These are phyloP conservation scores for Brachypteracias leptosomus DNA, from an alignment of 2,113 vertebrate genomes.

Conservation along the genomic window DNA sequence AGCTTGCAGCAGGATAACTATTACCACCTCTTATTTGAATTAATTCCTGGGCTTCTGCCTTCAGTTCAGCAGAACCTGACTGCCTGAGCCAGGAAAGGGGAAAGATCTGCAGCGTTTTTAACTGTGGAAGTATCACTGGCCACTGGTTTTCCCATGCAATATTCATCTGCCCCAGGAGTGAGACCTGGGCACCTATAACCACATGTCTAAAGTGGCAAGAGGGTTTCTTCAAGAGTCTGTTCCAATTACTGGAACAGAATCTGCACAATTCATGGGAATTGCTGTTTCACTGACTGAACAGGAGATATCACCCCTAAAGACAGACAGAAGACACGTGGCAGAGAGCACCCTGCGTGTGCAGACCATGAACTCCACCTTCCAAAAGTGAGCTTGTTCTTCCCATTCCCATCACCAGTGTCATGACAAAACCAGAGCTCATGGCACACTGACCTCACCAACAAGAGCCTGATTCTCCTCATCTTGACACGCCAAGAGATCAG, in stretches of 20 bases:
- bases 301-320: not conserved
- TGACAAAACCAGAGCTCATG: not conserved
- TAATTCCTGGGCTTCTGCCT: not conserved
- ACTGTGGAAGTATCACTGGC: not conserved
- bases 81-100: not conserved
- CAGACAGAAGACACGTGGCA: accelerated
- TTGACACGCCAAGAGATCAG: conserved; percentile 80
- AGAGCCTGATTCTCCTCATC: conserved; percentile 74
- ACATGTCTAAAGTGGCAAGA: not conserved
- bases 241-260: not conserved
- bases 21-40: not conserved
- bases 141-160: not conserved
- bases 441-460: conserved; percentile 85
- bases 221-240: not conserved
- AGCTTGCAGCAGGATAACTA: not conserved
- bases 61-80: not conserved
- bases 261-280: not conserved
- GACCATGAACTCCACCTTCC: not conserved
- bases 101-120: not conserved
- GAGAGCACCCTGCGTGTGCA: not conserved
- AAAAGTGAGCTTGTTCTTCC: not conserved
- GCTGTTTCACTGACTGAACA: not conserved
- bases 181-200: not conserved
- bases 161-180: not conserved
- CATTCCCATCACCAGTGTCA: no score